Evolutionary conservation across 2,113 vertebrate species (phyloP), one percentile per base, ranked within the genome.

Genomic region (Myocastor coypus): DNA sequence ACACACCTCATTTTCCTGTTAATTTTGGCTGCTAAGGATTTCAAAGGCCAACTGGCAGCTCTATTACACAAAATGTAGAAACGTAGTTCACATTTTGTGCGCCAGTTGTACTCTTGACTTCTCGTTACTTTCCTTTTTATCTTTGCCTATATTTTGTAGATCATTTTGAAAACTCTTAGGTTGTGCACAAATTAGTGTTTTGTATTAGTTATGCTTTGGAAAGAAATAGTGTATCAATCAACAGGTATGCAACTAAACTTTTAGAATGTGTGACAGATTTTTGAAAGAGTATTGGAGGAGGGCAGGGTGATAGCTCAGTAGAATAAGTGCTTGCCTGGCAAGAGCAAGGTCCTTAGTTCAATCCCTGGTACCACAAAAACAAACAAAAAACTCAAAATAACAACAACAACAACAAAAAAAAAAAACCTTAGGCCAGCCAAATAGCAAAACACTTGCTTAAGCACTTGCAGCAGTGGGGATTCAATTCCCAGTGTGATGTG

Each of bases 161-260:
- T 87, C 4, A 61, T 66, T 83, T 40, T 26, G 5, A 87, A 75
- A 93, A 92, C 68, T 40, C 22, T 42, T 77, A 2, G 34, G 8
- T n/a, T n/a, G 10, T 89, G 19, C 84, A 64, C 82, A 96, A 57
- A 50, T 86, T 85, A 92, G 20, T 83, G n/a, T 93, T 55, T 92
- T 81, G 32, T n/a, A 6, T 73, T 88, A 88, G 78, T 3, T 61
- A 78, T 80, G 1, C 14, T 83, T 89, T 59, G 5, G 20, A 86
- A 93, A 92, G 42, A 86, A 37, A 24, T 78, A 83, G 22, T 91
- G n/a, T 55, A 73, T 92, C 93, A 89, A 80, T 46, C 63, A 69
- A 83, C 7, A 91, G 37, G 30, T 7, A 69, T 55, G 40, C 34
- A 83, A 77, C 81, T 93, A 94, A 91, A 94, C 94, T 57, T 50